phyloP scores from a whole-genome alignment of 2,113 vertebrate genomes.

The Bucco capensis region DNA sequence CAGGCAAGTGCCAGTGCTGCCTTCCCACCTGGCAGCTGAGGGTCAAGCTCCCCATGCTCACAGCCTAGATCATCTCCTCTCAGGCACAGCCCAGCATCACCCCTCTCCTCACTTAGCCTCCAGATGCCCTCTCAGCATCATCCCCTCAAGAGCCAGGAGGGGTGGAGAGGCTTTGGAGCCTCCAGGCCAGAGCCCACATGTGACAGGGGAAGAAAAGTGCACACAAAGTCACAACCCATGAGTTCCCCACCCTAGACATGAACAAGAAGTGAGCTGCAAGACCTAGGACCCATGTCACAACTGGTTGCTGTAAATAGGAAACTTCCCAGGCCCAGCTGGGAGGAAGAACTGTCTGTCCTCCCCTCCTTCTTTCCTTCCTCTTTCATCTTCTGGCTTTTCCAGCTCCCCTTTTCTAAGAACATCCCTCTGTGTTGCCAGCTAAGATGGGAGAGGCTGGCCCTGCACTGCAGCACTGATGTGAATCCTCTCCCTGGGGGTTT shows the following conservation, averaged over 20 bases:
- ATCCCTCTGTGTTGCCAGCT: accelerated
- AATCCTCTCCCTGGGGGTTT: background rate
- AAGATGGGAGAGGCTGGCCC: background rate
- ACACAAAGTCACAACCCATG: accelerated
- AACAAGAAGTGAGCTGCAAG: background rate
- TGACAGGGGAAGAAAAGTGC: background rate
- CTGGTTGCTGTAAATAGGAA: background rate
- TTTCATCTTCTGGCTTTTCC: background rate
- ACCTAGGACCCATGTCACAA: background rate
- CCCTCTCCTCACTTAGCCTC: background rate
- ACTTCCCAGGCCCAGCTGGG: background rate
- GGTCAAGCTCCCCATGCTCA: background rate
- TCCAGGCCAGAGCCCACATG: background rate
- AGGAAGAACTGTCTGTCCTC: background rate
- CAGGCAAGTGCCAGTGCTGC: background rate
- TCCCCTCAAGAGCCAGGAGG: background rate
- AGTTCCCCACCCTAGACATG: background rate
- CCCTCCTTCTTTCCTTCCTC: background rate
- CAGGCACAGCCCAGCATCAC: background rate
- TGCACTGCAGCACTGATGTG: accelerated
- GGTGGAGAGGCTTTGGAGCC: background rate
- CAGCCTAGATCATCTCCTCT: background rate
- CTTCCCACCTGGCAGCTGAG: background rate
- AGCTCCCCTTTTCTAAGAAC: background rate
- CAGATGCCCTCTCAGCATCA: background rate